Evolutionary conservation across 2,113 vertebrate species (phyloP).

Genomic region (Embiotoca jacksoni): DNA sequence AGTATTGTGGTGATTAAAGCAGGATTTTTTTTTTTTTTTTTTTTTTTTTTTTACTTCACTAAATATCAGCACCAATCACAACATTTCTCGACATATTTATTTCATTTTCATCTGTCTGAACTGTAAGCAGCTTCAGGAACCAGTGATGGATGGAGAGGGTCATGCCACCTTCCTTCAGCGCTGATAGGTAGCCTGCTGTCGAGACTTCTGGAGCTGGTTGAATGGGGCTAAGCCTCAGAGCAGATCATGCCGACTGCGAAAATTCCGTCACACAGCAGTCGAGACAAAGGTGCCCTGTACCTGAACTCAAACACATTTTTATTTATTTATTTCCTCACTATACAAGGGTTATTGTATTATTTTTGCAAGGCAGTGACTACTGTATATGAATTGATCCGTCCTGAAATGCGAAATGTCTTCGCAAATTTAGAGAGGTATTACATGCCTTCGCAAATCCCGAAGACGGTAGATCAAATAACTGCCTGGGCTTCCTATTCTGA

Average conservation of each 20-base stretch:
- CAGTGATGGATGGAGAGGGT: constrained; percentile 44
- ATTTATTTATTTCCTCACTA: constrained; percentile 37
- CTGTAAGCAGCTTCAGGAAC: constrained; percentile 17
- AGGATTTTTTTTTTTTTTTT: background rate
- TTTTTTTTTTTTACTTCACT: background rate
- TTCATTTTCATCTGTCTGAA: constrained; percentile 3
- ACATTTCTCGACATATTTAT: constrained; percentile 5
- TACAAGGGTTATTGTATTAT: constrained; percentile 13
- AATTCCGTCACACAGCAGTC: constrained; percentile 29
- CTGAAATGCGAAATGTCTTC: background rate
- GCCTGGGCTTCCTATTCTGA: constrained; percentile 1
- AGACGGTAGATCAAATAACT: constrained; percentile 19
- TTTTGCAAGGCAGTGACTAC: constrained; percentile 7
- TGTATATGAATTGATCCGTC: background rate
- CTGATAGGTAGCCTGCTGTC: constrained; percentile 48
- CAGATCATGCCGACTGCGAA: constrained; percentile 44
- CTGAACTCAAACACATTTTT: constrained; percentile 58
- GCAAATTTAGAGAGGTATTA: background rate
- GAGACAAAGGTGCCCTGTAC: constrained; percentile 59
- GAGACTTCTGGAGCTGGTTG: constrained; percentile 45
- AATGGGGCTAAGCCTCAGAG: constrained; percentile 58
- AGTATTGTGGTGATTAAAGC: background rate
- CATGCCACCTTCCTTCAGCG: constrained; percentile 13
- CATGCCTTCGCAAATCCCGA: constrained; percentile 14
- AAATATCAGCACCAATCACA: background rate